A percentile compares a stretch with the other conserved stretches of the same genome.
These are phyloP conservation scores for Caenorhabditis wallacei DNA, from an alignment of 2,888 invertebrate genomes.

Conservation along the genomic window DNA sequence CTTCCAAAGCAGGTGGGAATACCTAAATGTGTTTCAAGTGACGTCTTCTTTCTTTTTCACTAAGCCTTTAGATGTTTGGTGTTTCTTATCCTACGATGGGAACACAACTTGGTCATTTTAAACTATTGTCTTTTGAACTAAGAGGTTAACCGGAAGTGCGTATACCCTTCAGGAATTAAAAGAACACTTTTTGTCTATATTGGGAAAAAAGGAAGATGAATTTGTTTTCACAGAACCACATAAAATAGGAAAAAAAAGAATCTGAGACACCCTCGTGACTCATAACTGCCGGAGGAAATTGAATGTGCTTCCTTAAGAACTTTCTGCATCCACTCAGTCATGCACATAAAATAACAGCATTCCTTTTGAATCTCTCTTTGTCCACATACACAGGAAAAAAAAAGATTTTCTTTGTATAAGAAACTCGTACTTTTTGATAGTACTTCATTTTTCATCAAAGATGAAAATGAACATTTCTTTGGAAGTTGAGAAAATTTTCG, in stretches of 20 bases:
- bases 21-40: conserved; percentile 19
- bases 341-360: conserved; percentile 53
- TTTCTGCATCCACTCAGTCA: conserved; percentile 49
- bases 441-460: conserved; percentile 26
- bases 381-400: no score
- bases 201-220: conserved; percentile 1
- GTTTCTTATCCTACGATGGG: conserved; percentile 24
- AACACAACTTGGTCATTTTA: conserved; percentile 13
- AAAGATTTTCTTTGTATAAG: conserved; percentile 27
- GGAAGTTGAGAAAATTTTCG: background rate
- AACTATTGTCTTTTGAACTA: conserved; percentile 37
- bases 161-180: conserved; percentile 1
- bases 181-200: background rate
- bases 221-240: background rate
- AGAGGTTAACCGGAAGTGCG: conserved; percentile 27
- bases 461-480: conserved; percentile 12
- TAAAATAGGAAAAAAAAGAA: conserved; percentile 14
- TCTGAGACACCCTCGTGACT: conserved; percentile 23
- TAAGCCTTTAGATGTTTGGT: conserved; percentile 36
- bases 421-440: conserved; percentile 41
- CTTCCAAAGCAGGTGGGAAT: conserved; percentile 55
- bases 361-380: conserved; percentile 28
- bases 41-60: background rate
- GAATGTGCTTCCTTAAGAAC: conserved; percentile 43
- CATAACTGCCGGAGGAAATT: conserved; percentile 34